Evolutionary conservation across 2,113 vertebrate genomes (phyloP).

Genomic region (Triplophysa siluroides): DNA sequence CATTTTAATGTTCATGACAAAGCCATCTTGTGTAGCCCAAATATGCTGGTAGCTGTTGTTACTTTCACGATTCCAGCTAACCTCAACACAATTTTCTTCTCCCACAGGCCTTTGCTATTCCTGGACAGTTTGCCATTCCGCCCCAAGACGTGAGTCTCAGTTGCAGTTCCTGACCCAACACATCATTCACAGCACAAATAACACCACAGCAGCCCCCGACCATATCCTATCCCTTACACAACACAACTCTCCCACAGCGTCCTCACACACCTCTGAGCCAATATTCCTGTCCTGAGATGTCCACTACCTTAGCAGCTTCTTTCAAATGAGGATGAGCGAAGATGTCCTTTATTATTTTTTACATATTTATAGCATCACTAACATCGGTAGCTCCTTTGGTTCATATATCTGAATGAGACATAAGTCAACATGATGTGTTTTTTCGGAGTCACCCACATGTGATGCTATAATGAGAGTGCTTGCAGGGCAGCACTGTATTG

Average conservation of each 20-base stretch:
- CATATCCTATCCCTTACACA: conserved; percentile 66
- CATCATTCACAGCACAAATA: conserved; percentile 47
- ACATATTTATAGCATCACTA: conserved; percentile 39
- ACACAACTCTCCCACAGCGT: conserved; percentile 58
- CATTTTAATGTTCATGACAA: conserved; percentile 3
- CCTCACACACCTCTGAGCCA: conserved; percentile 57
- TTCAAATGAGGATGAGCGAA: conserved; percentile 51
- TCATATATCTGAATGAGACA: conserved; percentile 25
- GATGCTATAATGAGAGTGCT: conserved; percentile 18
- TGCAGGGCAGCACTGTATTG: neutral
- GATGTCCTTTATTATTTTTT: conserved; percentile 19
- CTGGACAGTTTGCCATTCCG: conserved; percentile 89
- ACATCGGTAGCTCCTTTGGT: conserved; percentile 20
- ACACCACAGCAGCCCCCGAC: conserved; percentile 52
- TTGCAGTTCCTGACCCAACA: conserved; percentile 41
- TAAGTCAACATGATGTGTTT: conserved; percentile 10
- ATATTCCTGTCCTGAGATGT: conserved; percentile 53
- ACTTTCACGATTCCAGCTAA: neutral
- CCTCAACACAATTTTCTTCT: conserved; percentile 48
- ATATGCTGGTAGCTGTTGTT: neutral
- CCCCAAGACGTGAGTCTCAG: conserved; percentile 90
- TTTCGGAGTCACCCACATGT: conserved; percentile 39
- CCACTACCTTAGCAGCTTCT: conserved; percentile 65
- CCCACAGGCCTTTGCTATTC: conserved; percentile 86
- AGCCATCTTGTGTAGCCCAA: neutral